Evolutionary conservation across 2,888 invertebrate species (phyloP).

Genomic region (Ashinkailepas kermadecensis): DNA sequence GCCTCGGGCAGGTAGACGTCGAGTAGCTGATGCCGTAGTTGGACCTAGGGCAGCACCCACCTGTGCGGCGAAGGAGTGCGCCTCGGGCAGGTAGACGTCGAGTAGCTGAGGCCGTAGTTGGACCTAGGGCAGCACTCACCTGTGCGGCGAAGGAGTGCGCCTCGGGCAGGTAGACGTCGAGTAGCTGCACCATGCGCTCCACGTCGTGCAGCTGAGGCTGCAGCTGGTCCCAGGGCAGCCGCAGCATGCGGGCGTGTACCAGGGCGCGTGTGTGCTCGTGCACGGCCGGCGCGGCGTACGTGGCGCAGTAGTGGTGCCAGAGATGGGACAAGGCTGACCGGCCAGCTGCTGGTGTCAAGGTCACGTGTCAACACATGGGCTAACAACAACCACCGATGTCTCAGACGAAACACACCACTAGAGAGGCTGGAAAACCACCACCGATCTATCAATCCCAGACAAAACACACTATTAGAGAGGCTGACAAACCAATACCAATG

Average conservation of each 20-base stretch:
- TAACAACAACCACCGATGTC: no score
- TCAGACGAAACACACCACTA: no score
- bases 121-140: constrained; percentile 42
- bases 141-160: constrained; percentile 56
- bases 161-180: constrained; percentile 58
- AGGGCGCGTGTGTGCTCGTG: constrained; percentile 58
- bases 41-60: constrained; percentile 49
- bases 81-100: not conserved
- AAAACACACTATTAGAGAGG: no score
- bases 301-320: constrained; percentile 30
- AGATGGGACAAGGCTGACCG: constrained; percentile 28
- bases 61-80: constrained; percentile 29
- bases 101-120: constrained; percentile 57
- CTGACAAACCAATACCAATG: no score
- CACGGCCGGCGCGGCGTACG: constrained; percentile 43
- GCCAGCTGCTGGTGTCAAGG: constrained; percentile 15
- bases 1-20: constrained; percentile 54
- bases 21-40: constrained; percentile 56
- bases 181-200: constrained; percentile 47
- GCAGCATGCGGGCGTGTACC: constrained; percentile 56
- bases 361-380: no score
- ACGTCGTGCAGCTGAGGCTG: constrained; percentile 58
- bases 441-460: no score
- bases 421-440: no score
- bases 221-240: constrained; percentile 64